A percentile compares a stretch with the other conserved stretches of the same genome.
These are phyloP conservation scores for Podarcis siculus DNA, from an alignment of 2,797 vertebrate species.

Conservation along the genomic window DNA sequence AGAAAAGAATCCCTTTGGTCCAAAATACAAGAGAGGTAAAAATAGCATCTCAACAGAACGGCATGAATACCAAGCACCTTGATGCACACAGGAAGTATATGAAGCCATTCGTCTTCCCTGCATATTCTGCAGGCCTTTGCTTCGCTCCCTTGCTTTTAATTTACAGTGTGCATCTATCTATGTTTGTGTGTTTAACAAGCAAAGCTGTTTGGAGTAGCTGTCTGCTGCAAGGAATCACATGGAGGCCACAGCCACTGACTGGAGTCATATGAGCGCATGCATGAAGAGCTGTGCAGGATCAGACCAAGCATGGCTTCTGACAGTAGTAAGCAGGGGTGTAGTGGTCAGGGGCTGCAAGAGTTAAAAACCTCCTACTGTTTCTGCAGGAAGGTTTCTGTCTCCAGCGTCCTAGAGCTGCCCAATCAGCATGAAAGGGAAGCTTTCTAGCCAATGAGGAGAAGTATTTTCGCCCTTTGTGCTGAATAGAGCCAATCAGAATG, in stretches of 20 bases:
- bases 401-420: too few species aligned
- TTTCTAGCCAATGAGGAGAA: too few species aligned
- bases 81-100: background rate
- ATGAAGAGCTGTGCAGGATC: background rate
- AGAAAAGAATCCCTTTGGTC: conserved; percentile 45
- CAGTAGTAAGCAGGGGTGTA: background rate
- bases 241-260: background rate
- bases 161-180: background rate
- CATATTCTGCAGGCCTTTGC: conserved; percentile 10
- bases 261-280: background rate
- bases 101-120: accelerated
- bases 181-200: background rate
- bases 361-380: background rate
- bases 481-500: too few species aligned
- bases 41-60: conserved; percentile 26
- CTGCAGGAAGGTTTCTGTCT: too few species aligned
- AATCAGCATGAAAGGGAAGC: too few species aligned
- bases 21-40: background rate
- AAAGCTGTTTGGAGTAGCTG: background rate
- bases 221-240: background rate
- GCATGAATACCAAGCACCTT: conserved; percentile 31
- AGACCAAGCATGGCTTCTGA: background rate
- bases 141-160: background rate
- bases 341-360: background rate
- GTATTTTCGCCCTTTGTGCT: too few species aligned